Base-by-base conservation (phyloP, 2,888 invertebrate species). In the Amblyteles armatorius region DNA sequence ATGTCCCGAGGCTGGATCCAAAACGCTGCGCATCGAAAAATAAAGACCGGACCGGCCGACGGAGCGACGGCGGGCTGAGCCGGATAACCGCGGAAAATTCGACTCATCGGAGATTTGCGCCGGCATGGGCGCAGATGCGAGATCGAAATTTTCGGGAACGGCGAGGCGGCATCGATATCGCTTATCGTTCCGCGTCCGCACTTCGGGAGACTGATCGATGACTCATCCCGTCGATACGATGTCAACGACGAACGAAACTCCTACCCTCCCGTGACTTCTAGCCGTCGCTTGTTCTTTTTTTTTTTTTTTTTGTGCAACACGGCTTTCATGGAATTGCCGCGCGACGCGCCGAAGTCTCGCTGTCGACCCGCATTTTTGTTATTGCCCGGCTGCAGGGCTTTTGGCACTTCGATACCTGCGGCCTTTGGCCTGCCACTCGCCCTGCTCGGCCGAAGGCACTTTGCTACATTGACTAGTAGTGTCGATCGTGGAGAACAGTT, bases 181-280 rank as follows among this genome's bases (percentile, higher is more conserved):
- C 33, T 33, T 65, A 36, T 77, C 68, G 40, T 22, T 40, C 77
- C 67, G 52, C 36, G 40, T 36, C 52, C 36, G 55, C 52, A 68
- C 55, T 68, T 55, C 40, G 36, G 55, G 26, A 44, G 26, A 26
- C 68, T 68, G 77, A 68, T 77, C 77, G 77, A 77, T 77, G 77
- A 68, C 55, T 68, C 13, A 68, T 57, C 77, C n/a, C 68, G 57
- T 52, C 40, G 55, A 68, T n/a, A 16, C 68, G 44, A 77, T 40
- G 68, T 22, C 77, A 67, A 33, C 40, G 13, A 22, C 40, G 55
- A 68, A 55, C 40, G 52, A 76, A 65, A 65, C 55, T 68, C 67
- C 50, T 67, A 67, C 40, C 40, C 55, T 68, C 26, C 22, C 55
- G 77, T 55, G 50, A 77, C 22, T 55, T 73, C 29, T 44, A 44